Evolutionary conservation across 1,140 invertebrate species (phyloP), one percentile per base, ranked within the genome.

Genomic region (Temnothorax curvispinosus): DNA sequence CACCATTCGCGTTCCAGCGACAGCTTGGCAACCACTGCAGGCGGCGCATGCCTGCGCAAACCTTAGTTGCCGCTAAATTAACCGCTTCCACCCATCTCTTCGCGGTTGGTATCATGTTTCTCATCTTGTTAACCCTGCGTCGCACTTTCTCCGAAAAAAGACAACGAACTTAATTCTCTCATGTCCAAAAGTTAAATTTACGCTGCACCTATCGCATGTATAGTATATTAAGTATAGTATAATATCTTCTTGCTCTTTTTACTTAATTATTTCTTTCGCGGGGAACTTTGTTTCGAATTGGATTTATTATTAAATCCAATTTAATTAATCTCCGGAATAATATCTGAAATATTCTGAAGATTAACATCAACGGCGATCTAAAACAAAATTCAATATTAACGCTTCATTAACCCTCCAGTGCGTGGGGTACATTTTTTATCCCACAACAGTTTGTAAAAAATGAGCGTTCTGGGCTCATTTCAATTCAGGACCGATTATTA

Each of bases 11-110:
- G 78, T 82, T n/a, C 7, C 50, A 38, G 52, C 54, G 80, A 75
- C 67, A 84, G 80, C 80, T 84, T 84, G 69, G 69, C 67, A 82
- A 67, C 65, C 77, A 41, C 56, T 50, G 64, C 62, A 54, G 77
- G 5, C 52, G 27, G 52, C 21, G 67, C 27, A 47, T 64, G 58
- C 52, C 74, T 69, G 47, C 35, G 47, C 64, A 81, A 69, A 35
- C 54, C 50, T 62, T 62, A 60, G 54, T 35, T 71, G 13, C 38
- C 41, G 54, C 21, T 75, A 50, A 84, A 60, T 84, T 84, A 84
- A 84, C 80, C 41, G 65, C 69, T 50, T 50, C 67, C 18, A 50
- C 80, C 21, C 15, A 5, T 58, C 65, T 44, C 77, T 13, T n/a
- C 44, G 44, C n/a, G 67, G 21, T 35, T 35, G 41, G 54, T 72